Base-by-base conservation (phyloP, 2,888 invertebrate species). In the Sthenelais limicola region DNA sequence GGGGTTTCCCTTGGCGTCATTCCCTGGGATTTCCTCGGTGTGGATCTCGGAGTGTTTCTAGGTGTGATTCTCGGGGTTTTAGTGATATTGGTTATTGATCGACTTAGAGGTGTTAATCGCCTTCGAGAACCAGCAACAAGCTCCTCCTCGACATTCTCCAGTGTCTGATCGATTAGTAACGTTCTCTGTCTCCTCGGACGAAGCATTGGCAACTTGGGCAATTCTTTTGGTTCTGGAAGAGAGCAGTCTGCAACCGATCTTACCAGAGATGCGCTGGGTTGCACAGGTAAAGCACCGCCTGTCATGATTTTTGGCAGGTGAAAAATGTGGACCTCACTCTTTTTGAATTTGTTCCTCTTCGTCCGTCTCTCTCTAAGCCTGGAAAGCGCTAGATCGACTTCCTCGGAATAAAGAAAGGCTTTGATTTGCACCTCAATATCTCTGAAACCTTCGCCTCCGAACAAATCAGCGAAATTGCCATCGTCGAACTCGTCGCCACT, bases 241-340 rank as follows among this genome's bases (percentile, higher is more conserved):
- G 9, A 1, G 21, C 38, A 35, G 24, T 35, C 38, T 26, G n/a
- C 62, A 1, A 21, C 26, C 38, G 62, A 35, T 12, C 62, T 18
- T 26, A 62, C 38, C 2, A 62, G 43, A 26, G 35, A 26, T 1
- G 62, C 62, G 38, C 62, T 62, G 4, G 68, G 68, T 7, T 35
- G 26, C 15, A 68, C 49, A 9, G 68, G 33, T 5, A 68, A 33
- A 4, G 68, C 51, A 9, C 68, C 68, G 35, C 32, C 35, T 12
- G 7, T 24, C 35, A 68, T 51, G 52, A 68, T 68, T 48, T 68
- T 48, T 3, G 68, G 68, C 7, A 68, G 68, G 33, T 68, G 30
- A 18, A 68, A 68, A 15, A 68, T 68, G 21, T 68, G 68, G 3
- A 68, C 68, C 33, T 68, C 68, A 9, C 5, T 33, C 51, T 68